Conservation (phyloP, 1,140 invertebrate species). For the Teleogryllus occipitalis region DNA sequence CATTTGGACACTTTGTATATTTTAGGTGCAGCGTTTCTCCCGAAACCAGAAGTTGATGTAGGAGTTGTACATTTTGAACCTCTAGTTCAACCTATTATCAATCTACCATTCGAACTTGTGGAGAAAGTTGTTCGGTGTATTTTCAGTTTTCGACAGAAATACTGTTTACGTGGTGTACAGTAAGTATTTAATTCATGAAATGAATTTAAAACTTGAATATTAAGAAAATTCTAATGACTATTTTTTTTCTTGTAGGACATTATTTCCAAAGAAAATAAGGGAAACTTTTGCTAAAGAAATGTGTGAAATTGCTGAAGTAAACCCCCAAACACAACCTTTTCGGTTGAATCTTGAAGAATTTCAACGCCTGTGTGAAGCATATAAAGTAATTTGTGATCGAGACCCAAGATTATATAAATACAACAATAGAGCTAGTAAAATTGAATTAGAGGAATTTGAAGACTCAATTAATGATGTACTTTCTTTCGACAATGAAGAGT, state of each 20-base stretch:
- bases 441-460: constrained; percentile 14
- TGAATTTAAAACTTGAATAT: neutral
- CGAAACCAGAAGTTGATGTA: constrained; percentile 92
- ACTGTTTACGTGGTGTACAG: constrained; percentile 56
- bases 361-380: constrained; percentile 64
- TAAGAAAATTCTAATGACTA: neutral
- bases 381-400: constrained; percentile 58
- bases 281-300: constrained; percentile 58
- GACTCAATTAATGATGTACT: neutral
- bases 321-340: constrained; percentile 56
- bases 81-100: constrained; percentile 62
- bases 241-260: constrained; percentile 40
- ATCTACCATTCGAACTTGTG: constrained; percentile 72
- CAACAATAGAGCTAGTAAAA: constrained; percentile 37
- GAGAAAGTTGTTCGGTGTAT: constrained; percentile 84
- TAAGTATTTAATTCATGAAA: constrained; percentile 32
- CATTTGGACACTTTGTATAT: constrained; percentile 27
- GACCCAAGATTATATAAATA: constrained; percentile 62
- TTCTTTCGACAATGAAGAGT: neutral
- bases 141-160: constrained; percentile 84
- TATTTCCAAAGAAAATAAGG: constrained; percentile 66
- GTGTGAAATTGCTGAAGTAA: constrained; percentile 62
- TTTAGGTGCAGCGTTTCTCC: constrained; percentile 74
- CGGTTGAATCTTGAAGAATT: constrained; percentile 73
- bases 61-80: constrained; percentile 86